A percentile compares a stretch with the other conserved stretches of the same genome.
These are phyloP conservation scores for Steromphala cineraria DNA, from an alignment of 2,888 invertebrate genomes.

Conservation along the genomic window DNA sequence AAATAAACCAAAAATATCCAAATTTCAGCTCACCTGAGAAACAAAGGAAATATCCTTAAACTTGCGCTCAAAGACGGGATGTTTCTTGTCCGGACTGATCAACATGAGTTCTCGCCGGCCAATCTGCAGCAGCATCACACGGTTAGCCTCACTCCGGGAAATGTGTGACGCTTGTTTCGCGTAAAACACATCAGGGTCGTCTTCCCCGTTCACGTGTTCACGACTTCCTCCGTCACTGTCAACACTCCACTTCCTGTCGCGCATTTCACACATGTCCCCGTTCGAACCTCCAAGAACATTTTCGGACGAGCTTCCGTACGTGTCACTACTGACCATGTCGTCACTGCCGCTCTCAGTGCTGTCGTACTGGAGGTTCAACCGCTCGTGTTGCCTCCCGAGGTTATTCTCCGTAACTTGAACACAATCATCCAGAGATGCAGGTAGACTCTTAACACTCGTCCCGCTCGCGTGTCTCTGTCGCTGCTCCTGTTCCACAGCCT, in stretches of 20 bases:
- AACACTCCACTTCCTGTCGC: slow-evolving; percentile 1
- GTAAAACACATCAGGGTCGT: slow-evolving; percentile 22
- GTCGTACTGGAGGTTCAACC: slow-evolving; percentile 33
- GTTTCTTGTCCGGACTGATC: slow-evolving; percentile 94
- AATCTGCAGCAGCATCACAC: slow-evolving; percentile 94
- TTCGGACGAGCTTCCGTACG: slow-evolving; percentile 52
- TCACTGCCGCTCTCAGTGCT: slow-evolving; percentile 55
- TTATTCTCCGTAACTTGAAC: slow-evolving; percentile 69
- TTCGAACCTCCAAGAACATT: slow-evolving; percentile 39
- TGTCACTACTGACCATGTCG: slow-evolving; percentile 47
- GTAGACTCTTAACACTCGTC: slow-evolving; percentile 68
- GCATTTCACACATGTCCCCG: background rate
- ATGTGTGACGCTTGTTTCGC: too few relatives aligned
- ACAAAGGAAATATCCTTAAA: slow-evolving; percentile 93
- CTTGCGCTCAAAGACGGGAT: slow-evolving; percentile 89
- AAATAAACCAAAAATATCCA: too few relatives aligned
- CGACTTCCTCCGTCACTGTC: slow-evolving; percentile 23
- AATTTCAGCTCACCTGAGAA: slow-evolving; percentile 80
- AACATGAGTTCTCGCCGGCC: slow-evolving; percentile 90
- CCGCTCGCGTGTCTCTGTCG: slow-evolving; percentile 71
- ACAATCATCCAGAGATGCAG: slow-evolving; percentile 63
- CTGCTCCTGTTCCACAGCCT: slow-evolving; percentile 27
- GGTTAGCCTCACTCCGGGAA: slow-evolving; percentile 74
- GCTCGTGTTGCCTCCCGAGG: slow-evolving; percentile 51
- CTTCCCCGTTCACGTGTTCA: slow-evolving; percentile 19